phyloP scores from a whole-genome alignment of 2,797 vertebrate genomes.

The Galaxias olidus region DNA sequence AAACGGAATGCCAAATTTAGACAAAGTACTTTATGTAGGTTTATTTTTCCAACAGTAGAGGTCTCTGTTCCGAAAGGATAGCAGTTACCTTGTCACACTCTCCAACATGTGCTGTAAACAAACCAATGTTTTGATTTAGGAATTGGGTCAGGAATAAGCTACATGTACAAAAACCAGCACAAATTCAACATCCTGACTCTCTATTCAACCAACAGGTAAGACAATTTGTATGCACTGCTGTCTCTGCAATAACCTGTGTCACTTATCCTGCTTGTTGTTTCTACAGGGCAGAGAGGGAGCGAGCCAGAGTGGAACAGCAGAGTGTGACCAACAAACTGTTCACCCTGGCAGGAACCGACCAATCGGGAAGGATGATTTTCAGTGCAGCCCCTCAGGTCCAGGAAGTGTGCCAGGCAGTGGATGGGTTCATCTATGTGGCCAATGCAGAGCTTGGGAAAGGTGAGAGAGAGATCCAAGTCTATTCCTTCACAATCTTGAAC shows the following conservation, averaged over 20 bases:
- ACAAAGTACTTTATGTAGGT: slow-evolving; percentile 14
- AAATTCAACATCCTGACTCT: slow-evolving; percentile 90
- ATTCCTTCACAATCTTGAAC: not conserved
- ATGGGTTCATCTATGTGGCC: slow-evolving; percentile 94
- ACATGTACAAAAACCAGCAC: slow-evolving; percentile 74
- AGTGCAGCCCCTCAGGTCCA: slow-evolving; percentile 84
- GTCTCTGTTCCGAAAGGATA: slow-evolving; percentile 35
- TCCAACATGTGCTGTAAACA: slow-evolving; percentile 66
- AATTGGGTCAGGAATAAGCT: slow-evolving; percentile 71
- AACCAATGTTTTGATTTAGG: slow-evolving; percentile 61
- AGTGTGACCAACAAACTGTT: slow-evolving; percentile 86
- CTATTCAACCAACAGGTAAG: slow-evolving; percentile 90
- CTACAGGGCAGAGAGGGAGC: slow-evolving; percentile 85
- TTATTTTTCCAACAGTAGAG: slow-evolving; percentile 31
- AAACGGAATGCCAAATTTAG: too few relatives aligned
- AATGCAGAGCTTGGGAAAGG: slow-evolving; percentile 85
- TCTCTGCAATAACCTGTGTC: not conserved
- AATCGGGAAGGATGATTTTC: slow-evolving; percentile 66
- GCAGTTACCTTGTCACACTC: slow-evolving; percentile 64
- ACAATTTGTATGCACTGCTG: not conserved
- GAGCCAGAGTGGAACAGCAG: slow-evolving; percentile 80
- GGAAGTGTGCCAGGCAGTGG: slow-evolving; percentile 85
- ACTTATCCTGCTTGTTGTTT: not conserved
- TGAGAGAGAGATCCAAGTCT: slow-evolving; percentile 52
- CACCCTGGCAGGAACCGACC: slow-evolving; percentile 65